These are phyloP conservation scores for Adela reaumurella DNA, from an alignment of 2,888 invertebrate genomes.

Conservation along the genomic window DNA sequence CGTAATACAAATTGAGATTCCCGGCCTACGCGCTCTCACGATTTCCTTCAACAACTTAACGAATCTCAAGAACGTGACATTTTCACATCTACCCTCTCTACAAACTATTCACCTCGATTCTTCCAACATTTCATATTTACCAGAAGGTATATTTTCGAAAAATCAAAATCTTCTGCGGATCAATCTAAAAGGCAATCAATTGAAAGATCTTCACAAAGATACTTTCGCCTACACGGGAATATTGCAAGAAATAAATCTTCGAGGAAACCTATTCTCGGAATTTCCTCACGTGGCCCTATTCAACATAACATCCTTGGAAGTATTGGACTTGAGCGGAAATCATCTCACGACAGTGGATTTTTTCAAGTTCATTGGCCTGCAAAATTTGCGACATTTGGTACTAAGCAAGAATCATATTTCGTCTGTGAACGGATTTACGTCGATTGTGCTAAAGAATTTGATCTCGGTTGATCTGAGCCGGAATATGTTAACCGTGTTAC, in stretches of 20 bases:
- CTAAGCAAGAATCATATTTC: slow-evolving; percentile 72
- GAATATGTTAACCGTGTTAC: slow-evolving; percentile 71
- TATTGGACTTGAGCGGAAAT: slow-evolving; percentile 65
- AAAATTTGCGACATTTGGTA: slow-evolving; percentile 70
- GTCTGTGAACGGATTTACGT: slow-evolving; percentile 71
- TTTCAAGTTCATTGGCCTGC: slow-evolving; percentile 71
- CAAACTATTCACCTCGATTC: slow-evolving; percentile 68
- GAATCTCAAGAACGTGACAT: slow-evolving; percentile 64
- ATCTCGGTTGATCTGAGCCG: slow-evolving; percentile 72
- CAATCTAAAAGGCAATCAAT: slow-evolving; percentile 67
- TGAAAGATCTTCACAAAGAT: slow-evolving; percentile 65
- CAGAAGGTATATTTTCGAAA: slow-evolving; percentile 67
- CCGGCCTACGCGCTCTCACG: slow-evolving; percentile 68
- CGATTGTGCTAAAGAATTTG: slow-evolving; percentile 70
- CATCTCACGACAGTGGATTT: slow-evolving; percentile 69
- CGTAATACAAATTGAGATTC: slow-evolving; percentile 70
- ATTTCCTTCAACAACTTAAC: slow-evolving; percentile 78
- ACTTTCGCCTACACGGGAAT: slow-evolving; percentile 72
- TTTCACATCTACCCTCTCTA: slow-evolving; percentile 74
- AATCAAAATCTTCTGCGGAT: slow-evolving; percentile 75
- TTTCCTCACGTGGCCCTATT: slow-evolving; percentile 76
- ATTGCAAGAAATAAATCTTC: slow-evolving; percentile 72
- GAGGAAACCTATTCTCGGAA: slow-evolving; percentile 68
- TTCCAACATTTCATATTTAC: slow-evolving; percentile 65
- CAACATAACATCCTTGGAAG: slow-evolving; percentile 72